These are phyloP conservation scores for Myanophis thanlyinensis DNA, from an alignment of 2,113 vertebrate species.

Conservation along the genomic window DNA sequence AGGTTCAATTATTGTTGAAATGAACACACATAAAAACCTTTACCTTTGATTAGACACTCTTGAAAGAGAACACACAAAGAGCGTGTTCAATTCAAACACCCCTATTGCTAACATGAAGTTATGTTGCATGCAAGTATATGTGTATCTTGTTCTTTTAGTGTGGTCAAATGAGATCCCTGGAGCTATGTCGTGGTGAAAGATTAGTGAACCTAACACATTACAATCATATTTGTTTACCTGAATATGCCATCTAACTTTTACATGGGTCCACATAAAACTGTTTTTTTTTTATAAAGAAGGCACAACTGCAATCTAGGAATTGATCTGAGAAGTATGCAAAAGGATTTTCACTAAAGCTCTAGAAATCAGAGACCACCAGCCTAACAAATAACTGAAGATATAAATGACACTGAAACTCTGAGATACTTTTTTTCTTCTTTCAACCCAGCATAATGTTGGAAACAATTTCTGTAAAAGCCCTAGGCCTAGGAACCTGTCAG, in stretches of 20 bases:
- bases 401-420: not conserved
- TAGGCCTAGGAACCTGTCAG: not conserved
- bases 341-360: conserved; percentile 24
- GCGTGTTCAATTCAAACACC: not conserved
- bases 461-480: not conserved
- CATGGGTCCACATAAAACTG: conserved; percentile 30
- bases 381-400: not conserved
- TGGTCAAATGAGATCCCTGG: conserved; percentile 59
- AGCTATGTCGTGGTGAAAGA: conserved; percentile 45
- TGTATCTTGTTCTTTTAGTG: conserved; percentile 29
- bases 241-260: conserved; percentile 55
- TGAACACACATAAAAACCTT: not conserved
- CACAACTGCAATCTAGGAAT: conserved; percentile 42
- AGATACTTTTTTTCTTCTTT: not conserved
- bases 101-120: not conserved
- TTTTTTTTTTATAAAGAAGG: conserved; percentile 50
- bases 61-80: not conserved
- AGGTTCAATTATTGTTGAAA: not conserved
- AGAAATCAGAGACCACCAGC: not conserved
- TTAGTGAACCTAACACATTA: conserved; percentile 47
- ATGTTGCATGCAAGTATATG: conserved; percentile 12
- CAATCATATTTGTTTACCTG: conserved; percentile 67
- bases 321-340: conserved; percentile 46
- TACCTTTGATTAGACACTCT: not conserved
- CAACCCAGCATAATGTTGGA: not conserved